These are phyloP conservation scores for Passer domesticus DNA, from an alignment of 2,113 vertebrate genomes.

Conservation along the genomic window DNA sequence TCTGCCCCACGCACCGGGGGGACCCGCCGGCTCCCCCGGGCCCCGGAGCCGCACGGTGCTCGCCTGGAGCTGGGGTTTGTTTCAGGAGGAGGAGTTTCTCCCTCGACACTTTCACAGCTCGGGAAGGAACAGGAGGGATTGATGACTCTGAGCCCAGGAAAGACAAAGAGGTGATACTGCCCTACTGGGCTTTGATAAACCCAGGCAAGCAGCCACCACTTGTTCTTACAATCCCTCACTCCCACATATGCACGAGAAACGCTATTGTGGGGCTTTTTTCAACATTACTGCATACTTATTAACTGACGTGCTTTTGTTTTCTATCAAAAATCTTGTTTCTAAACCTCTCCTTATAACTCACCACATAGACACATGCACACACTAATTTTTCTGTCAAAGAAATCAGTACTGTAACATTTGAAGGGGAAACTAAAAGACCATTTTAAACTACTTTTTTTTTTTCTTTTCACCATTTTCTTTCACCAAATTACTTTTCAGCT, in stretches of 20 bases:
- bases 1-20: rapidly evolving
- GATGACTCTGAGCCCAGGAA: slow-evolving; percentile 52
- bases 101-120: slow-evolving; percentile 65
- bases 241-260: slow-evolving; percentile 62
- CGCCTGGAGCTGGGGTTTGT: neutral
- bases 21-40: neutral
- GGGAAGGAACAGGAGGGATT: slow-evolving; percentile 58
- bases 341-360: slow-evolving; percentile 45
- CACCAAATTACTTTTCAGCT: slow-evolving; percentile 4
- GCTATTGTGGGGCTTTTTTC: slow-evolving; percentile 21
- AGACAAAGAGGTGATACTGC: slow-evolving; percentile 72
- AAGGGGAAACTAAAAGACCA: slow-evolving; percentile 57
- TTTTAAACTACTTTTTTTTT: slow-evolving; percentile 10
- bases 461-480: slow-evolving; percentile 50
- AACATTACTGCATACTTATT: slow-evolving; percentile 48
- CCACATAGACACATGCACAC: neutral
- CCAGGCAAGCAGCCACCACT: slow-evolving; percentile 77
- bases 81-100: slow-evolving; percentile 43
- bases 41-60: neutral
- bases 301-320: slow-evolving; percentile 61
- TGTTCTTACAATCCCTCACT: slow-evolving; percentile 71
- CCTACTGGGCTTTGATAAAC: slow-evolving; percentile 74
- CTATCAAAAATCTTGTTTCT: slow-evolving; percentile 46
- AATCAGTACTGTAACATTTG: slow-evolving; percentile 18
- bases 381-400: slow-evolving; percentile 52